Evolutionary conservation across 1,140 invertebrate genomes (phyloP).

Genomic region (Thaumetopoea pityocampa): DNA sequence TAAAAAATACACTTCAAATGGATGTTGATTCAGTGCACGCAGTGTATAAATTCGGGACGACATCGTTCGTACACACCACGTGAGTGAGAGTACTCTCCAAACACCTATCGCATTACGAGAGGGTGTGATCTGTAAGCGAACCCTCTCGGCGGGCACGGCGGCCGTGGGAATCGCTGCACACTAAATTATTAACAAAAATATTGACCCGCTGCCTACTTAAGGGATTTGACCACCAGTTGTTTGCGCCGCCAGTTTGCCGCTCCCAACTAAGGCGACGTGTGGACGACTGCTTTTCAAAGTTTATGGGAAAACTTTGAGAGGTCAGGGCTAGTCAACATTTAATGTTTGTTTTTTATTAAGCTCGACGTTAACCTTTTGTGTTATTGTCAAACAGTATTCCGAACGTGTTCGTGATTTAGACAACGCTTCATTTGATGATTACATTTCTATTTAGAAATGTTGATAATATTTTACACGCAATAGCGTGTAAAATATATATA

Average conservation of each 20-base stretch:
- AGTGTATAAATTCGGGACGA: too few relatives aligned
- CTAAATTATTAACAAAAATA: slow-evolving; percentile 74
- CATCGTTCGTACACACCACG: slow-evolving; percentile 6
- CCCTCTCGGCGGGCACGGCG: slow-evolving; percentile 32
- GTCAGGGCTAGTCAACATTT: slow-evolving; percentile 20
- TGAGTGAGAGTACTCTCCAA: slow-evolving; percentile 12
- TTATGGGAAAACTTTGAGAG: slow-evolving; percentile 50
- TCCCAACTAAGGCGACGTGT: slow-evolving; percentile 46
- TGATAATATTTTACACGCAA: too few relatives aligned
- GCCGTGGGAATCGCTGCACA: slow-evolving; percentile 57
- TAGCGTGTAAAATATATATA: too few relatives aligned
- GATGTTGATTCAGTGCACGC: too few relatives aligned
- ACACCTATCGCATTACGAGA: slow-evolving; percentile 11
- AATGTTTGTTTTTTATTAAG: slow-evolving; percentile 22
- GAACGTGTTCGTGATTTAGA: neutral
- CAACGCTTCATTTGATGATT: too few relatives aligned
- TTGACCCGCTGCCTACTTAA: slow-evolving; percentile 70
- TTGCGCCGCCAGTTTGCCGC: slow-evolving; percentile 58
- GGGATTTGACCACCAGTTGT: slow-evolving; percentile 65
- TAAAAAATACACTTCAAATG: too few relatives aligned
- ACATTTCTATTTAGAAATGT: too few relatives aligned
- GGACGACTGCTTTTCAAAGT: slow-evolving; percentile 47
- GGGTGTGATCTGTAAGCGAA: slow-evolving; percentile 53
- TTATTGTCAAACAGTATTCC: slow-evolving; percentile 4
- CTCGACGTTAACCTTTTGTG: slow-evolving; percentile 11